phyloP scores from a whole-genome alignment of 2,797 vertebrate species.

The Astyanax mexicanus region DNA sequence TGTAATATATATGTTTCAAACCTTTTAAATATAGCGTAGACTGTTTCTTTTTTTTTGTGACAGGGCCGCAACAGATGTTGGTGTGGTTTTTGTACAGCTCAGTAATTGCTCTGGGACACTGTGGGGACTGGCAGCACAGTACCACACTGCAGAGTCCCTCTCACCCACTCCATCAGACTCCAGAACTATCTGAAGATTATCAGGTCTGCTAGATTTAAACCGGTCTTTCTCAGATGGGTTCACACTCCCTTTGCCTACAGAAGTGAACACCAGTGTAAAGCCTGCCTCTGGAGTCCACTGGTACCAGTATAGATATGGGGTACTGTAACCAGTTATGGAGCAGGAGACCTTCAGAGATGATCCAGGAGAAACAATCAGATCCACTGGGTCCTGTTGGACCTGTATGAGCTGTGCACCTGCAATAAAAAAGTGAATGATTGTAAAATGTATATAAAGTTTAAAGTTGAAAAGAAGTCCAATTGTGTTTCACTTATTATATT shows the following conservation, averaged over 20 bases:
- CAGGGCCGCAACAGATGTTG: too few species aligned
- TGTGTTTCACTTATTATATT: not conserved
- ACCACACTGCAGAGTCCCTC: conserved; percentile 54
- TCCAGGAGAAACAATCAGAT: conserved; percentile 26
- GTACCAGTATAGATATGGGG: conserved; percentile 52
- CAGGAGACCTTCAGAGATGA: conserved; percentile 41
- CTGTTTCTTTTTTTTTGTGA: too few species aligned
- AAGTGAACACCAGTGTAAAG: conserved; percentile 30
- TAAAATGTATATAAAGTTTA: not conserved
- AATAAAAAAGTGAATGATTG: not conserved
- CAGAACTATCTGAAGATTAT: conserved; percentile 38
- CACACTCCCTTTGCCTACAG: conserved; percentile 6
- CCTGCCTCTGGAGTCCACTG: conserved; percentile 38
- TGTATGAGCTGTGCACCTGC: conserved; percentile 26
- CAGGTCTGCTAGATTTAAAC: conserved; percentile 43
- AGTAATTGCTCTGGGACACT: conserved; percentile 27
- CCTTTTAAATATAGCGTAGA: too few species aligned
- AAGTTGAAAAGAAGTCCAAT: too few species aligned
- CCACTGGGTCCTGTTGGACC: conserved; percentile 44
- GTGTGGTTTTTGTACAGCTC: conserved; percentile 55
- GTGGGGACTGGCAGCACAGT: conserved; percentile 59
- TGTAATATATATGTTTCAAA: too few species aligned
- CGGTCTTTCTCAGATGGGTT: conserved; percentile 17
- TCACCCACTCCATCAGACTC: conserved; percentile 45
- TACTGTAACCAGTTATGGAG: conserved; percentile 20